A percentile compares a stretch with the other conserved stretches of the same genome.
Conservation (phyloP, 2,888 invertebrate species). For the Thecophora atra region DNA sequence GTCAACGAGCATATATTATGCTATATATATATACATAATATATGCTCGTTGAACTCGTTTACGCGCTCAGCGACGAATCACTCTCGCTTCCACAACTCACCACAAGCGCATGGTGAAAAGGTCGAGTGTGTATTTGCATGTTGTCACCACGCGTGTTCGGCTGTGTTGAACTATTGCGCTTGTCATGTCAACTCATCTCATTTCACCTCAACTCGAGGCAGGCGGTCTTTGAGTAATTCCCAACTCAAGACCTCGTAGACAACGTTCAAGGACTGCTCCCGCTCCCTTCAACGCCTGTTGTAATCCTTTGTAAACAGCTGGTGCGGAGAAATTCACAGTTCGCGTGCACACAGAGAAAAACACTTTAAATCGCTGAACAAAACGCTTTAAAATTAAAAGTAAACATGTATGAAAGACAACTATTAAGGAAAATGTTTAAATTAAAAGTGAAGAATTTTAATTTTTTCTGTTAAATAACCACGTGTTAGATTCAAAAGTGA, state of each 20-base stretch:
- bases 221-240: slow-evolving; percentile 32
- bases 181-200: slow-evolving; percentile 38
- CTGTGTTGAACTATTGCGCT: slow-evolving; percentile 31
- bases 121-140: not conserved
- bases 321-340: not conserved
- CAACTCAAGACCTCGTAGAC: slow-evolving; percentile 35
- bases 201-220: slow-evolving; percentile 9
- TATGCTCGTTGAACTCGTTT: no score
- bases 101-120: not conserved
- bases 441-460: no score
- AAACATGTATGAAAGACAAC: no score
- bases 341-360: no score
- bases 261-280: slow-evolving; percentile 24
- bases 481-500: no score
- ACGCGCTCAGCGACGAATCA: not conserved
- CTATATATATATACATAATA: no score
- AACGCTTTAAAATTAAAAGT: no score
- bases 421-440: no score
- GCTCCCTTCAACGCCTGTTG: not conserved
- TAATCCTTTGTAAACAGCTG: slow-evolving; percentile 15
- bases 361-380: not conserved
- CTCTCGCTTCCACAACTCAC: not conserved
- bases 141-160: slow-evolving; percentile 24
- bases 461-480: no score
- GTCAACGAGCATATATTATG: no score